phyloP scores from a whole-genome alignment of 1,140 invertebrate genomes.

The Caenorhabditis brenneri region DNA sequence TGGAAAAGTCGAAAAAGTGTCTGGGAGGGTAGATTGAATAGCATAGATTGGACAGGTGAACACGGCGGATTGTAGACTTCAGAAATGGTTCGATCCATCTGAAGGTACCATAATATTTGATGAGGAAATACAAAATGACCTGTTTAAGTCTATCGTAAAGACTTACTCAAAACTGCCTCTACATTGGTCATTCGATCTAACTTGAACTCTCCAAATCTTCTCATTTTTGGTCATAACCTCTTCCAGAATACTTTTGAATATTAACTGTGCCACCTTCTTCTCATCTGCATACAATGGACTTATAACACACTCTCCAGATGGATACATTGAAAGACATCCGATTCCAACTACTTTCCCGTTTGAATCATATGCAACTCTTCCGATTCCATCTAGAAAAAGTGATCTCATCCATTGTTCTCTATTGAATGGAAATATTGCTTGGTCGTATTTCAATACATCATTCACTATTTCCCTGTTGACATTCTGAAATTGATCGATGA shows the following conservation, averaged over 20 bases:
- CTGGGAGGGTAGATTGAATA: conserved; percentile 3
- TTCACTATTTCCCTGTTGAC: background rate
- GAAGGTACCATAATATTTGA: background rate
- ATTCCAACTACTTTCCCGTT: background rate
- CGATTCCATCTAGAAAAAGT: conserved; percentile 1
- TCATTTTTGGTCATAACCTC: background rate
- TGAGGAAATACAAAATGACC: background rate
- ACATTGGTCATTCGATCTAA: conserved; percentile 23
- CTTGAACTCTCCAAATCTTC: conserved; percentile 3
- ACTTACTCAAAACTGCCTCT: background rate
- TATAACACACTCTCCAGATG: conserved; percentile 19
- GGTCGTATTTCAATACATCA: conserved; percentile 32
- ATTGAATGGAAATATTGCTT: conserved; percentile 36
- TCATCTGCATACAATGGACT: conserved; percentile 11
- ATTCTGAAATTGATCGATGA: conserved; percentile 7
- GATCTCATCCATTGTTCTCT: conserved; percentile 17
- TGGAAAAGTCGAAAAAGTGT: conserved; percentile 7
- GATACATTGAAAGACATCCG: conserved; percentile 13
- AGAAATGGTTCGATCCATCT: conserved; percentile 8
- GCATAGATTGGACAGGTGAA: background rate
- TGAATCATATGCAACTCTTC: conserved; percentile 8
- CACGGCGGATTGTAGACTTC: background rate
- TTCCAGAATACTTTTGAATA: conserved; percentile 21
- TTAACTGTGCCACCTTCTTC: background rate
- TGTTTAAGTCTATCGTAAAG: background rate